A percentile compares a stretch with the other conserved stretches of the same genome.
Evolutionary conservation across 2,113 vertebrate genomes (phyloP).

Genomic region (Alectura lathami): DNA sequence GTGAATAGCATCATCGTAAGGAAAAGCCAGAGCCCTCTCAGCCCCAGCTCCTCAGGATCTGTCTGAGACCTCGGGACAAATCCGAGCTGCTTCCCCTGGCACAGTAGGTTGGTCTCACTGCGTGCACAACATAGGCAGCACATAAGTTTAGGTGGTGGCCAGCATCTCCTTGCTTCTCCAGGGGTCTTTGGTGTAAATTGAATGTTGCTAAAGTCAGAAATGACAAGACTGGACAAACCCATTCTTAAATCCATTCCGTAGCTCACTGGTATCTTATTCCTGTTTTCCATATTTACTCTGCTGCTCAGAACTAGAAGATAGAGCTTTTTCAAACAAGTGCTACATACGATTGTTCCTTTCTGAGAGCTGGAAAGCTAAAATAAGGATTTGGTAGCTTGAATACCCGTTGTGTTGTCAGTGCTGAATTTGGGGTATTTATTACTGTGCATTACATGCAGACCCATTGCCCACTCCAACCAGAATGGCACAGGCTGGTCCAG

Average conservation of each 20-base stretch:
- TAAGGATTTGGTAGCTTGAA: not conserved
- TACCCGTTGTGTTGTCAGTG: not conserved
- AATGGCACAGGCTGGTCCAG: not conserved
- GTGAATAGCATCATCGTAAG: not conserved
- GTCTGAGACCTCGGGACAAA: not conserved
- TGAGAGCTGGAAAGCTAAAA: not conserved
- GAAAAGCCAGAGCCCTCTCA: not conserved
- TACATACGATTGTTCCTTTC: not conserved
- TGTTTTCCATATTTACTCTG: not conserved
- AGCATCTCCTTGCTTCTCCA: not conserved
- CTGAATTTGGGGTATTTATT: not conserved
- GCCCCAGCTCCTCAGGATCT: not conserved
- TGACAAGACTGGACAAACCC: not conserved
- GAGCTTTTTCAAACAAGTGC: not conserved
- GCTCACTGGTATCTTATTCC: not conserved
- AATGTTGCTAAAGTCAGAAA: not conserved
- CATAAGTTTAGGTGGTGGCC: not conserved
- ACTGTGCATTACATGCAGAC: not conserved
- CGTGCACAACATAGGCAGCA: fast-evolving
- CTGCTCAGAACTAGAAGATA: not conserved
- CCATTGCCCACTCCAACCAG: fast-evolving
- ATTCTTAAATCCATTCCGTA: not conserved
- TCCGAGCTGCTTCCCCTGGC: not conserved
- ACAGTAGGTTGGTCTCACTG: fast-evolving
- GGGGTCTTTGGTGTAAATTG: not conserved